These are phyloP conservation scores for Microtus oregoni DNA, from an alignment of 2,113 vertebrate species.

Conservation along the genomic window DNA sequence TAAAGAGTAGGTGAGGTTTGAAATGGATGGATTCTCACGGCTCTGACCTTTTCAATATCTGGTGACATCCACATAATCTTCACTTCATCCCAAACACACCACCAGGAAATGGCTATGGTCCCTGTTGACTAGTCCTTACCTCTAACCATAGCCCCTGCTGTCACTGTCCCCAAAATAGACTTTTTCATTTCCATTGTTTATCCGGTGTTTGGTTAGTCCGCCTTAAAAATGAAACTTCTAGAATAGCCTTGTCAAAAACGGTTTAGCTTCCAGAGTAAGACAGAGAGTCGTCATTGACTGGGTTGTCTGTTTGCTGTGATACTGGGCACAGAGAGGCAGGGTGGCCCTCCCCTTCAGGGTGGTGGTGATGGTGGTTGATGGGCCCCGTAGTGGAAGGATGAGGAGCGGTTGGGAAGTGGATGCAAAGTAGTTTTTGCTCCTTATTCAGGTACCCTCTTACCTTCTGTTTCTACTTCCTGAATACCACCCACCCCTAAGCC, in stretches of 20 bases:
- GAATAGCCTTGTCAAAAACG: background rate
- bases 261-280: background rate
- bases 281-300: background rate
- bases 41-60: slow-evolving; percentile 3
- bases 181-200: background rate
- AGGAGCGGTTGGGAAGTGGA: background rate
- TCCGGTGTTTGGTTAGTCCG: background rate
- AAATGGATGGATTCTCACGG: background rate
- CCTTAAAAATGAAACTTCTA: background rate
- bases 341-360: background rate
- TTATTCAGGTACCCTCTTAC: background rate
- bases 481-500: background rate
- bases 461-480: background rate
- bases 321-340: background rate
- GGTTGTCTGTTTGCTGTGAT: background rate
- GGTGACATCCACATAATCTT: background rate
- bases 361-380: background rate
- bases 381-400: background rate
- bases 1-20: background rate
- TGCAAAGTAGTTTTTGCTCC: background rate
- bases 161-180: background rate
- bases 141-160: background rate
- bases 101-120: background rate
- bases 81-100: background rate
- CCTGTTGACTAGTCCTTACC: background rate